Evolutionary conservation across 2,113 vertebrate genomes (phyloP), one percentile per base, ranked within the genome.

Genomic region (Struthidea cinerea): DNA sequence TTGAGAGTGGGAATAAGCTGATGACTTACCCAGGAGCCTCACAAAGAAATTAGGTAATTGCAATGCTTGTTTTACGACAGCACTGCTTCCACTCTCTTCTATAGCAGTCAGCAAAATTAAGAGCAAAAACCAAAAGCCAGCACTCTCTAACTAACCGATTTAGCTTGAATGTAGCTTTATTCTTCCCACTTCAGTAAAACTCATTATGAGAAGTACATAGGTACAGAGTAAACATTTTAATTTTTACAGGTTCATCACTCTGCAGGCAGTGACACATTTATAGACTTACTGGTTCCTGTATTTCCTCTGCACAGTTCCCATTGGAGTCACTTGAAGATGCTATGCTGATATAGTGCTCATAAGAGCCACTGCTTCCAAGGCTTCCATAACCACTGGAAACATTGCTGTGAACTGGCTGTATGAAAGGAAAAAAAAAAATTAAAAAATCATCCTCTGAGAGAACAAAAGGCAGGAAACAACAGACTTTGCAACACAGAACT

Each of bases 331-430:
- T 99, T 15, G 98, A 99, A 19, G 99, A 99, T 2, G 98, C 96
- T 23, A 98, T 87, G 52, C 98, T 99, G 94, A 98, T 97, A 69
- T 98, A 98, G 73, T 98, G 99, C 84, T 99, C 99, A 1, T 98
- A 99, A 8, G 99, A 99, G 30, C 98, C 98, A 4, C 98, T 99
- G 97, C 99, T 99, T 20, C 98, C 98, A 79, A 98, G 97, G 94
- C 99, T 99, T 76, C 99, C 98, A 4, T 98, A 99, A 89, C 99
- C 98, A 19, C 98, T 99, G 91, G 99, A 99, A n/a, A 98, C 97
- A 12, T 98, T 98, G 93, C 96, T 97, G 47, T 98, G 98, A 41
- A 99, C 98, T 1, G 98, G 99, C 99, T 99, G 92, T 3, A 70
- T 18, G 33, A 81, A 10, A 70, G 13, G 2, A 3, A 2, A 27